These are phyloP conservation scores for Heliconius sara DNA, from an alignment of 2,888 invertebrate genomes.

Conservation along the genomic window DNA sequence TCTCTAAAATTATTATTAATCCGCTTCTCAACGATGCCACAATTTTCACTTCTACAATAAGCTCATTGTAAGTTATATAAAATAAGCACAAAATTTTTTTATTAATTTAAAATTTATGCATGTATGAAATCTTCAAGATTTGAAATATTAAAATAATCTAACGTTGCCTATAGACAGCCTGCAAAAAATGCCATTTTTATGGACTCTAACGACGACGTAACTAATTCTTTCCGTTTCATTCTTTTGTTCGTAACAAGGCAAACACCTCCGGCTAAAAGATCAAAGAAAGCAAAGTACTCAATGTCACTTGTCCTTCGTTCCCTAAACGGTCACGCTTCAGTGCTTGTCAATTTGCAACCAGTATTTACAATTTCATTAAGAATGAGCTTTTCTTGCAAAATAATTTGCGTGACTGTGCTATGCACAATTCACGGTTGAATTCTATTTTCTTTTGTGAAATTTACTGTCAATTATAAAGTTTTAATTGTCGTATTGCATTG, in stretches of 20 bases:
- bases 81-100: too few relatives aligned
- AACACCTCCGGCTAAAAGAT: constrained; percentile 44
- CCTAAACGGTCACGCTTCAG: constrained; percentile 45
- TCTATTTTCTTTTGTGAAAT: neutral
- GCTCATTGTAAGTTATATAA: too few relatives aligned
- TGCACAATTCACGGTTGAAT: constrained; percentile 6
- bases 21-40: too few relatives aligned
- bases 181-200: constrained; percentile 14
- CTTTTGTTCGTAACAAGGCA: constrained; percentile 36
- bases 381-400: constrained; percentile 23
- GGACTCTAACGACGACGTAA: constrained; percentile 25
- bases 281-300: constrained; percentile 43
- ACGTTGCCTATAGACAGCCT: neutral
- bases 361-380: constrained; percentile 45
- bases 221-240: constrained; percentile 31
- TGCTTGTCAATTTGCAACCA: constrained; percentile 44
- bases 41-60: too few relatives aligned
- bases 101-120: neutral
- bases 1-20: too few relatives aligned
- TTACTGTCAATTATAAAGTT: neutral
- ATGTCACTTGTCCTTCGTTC: constrained; percentile 39
- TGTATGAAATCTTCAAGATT: neutral
- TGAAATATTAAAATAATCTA: constrained; percentile 1
- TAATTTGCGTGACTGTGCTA: neutral
- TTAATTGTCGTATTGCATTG: neutral